These are phyloP conservation scores for Trinectes maculatus DNA, from an alignment of 2,113 vertebrate genomes.

Conservation along the genomic window DNA sequence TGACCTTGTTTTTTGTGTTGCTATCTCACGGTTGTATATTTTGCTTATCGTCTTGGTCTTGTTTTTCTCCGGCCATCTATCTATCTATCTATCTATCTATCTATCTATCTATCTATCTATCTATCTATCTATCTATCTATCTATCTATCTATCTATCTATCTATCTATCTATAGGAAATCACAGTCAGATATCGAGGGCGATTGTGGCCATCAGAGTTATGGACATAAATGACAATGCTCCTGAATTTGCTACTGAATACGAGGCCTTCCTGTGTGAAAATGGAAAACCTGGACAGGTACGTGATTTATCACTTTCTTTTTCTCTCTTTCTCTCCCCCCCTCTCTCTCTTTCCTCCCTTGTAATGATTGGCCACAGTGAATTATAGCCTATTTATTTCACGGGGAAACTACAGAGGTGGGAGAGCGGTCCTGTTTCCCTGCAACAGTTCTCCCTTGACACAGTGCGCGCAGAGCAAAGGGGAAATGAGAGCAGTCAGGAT, in stretches of 20 bases:
- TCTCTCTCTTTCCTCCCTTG: conserved; percentile 49
- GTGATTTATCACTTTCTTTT: conserved; percentile 44
- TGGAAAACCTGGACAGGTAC: conserved; percentile 96
- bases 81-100: conserved; percentile 26
- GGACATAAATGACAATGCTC: conserved; percentile 98
- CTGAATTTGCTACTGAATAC: conserved; percentile 93
- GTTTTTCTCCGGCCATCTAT: conserved; percentile 9
- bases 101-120: conserved; percentile 19
- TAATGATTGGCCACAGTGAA: conserved; percentile 76
- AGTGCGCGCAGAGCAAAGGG: conserved; percentile 45
- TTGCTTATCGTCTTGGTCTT: conserved; percentile 8
- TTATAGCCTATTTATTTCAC: conserved; percentile 78
- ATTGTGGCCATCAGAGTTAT: conserved; percentile 96
- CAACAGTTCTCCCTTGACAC: conserved; percentile 57
- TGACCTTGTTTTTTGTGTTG: conserved; percentile 22
- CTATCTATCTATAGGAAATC: conserved; percentile 85
- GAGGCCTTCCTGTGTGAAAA: conserved; percentile 98
- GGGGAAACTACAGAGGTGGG: conserved; percentile 68
- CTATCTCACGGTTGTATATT: background rate
- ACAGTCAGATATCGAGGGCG: conserved; percentile 96
- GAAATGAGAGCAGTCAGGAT: conserved; percentile 73
- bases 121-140: conserved; percentile 27
- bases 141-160: conserved; percentile 28
- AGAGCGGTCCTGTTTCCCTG: conserved; percentile 50
- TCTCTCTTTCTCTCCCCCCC: conserved; percentile 25